Base-by-base conservation (phyloP, 64 coral and sea anemone species). In the Dendronephthya gigantea region DNA sequence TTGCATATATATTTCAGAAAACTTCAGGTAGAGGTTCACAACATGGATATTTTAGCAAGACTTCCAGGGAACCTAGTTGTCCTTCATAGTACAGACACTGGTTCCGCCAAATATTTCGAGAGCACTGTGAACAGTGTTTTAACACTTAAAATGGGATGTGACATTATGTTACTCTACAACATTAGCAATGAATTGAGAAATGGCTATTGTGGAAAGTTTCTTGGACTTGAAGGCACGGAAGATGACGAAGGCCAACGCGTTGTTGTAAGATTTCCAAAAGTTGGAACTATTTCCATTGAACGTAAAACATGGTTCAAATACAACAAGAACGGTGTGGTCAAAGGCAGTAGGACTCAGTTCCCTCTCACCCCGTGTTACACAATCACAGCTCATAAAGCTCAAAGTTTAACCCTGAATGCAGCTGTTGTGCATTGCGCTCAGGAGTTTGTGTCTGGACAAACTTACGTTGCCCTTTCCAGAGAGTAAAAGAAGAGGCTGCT, bases 341-440 rank as follows among this genome's bases (percentile, higher is more conserved):
- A 79, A 19, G 72, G 19, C 13, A 79, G 72, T 79, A 19, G 72
- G 30, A 36, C 72, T 15, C 72, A 79, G 29, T 79, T 79, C 17
- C 72, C 72, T 16, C 15, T 79, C 34, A 34, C 72, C 19, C 72
- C 72, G 29, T 79, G 72, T 33, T 79, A 79, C 29, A 33, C 31
- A 79, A 79, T 79, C 15, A 79, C 72, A 79, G 72, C 32, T 29
- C 72, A 79, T 39, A 79, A 79, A 79, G 30, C 72, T 79, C 72
- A 79, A 39, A 79, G 72, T 79, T 79, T 79, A 39, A 79, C 29
- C 72, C 7, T 79, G 30, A 34, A 29, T 79, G 27, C 27, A 79
- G 72, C 32, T 15, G 72, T 79, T 12, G 72, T 79, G 19, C 72
- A 79, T 19, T 79, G 72, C 29, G 19, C 72, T 6, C 25, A 39